Base-by-base conservation (phyloP, 2,888 invertebrate species). In the Lithophane socia region DNA sequence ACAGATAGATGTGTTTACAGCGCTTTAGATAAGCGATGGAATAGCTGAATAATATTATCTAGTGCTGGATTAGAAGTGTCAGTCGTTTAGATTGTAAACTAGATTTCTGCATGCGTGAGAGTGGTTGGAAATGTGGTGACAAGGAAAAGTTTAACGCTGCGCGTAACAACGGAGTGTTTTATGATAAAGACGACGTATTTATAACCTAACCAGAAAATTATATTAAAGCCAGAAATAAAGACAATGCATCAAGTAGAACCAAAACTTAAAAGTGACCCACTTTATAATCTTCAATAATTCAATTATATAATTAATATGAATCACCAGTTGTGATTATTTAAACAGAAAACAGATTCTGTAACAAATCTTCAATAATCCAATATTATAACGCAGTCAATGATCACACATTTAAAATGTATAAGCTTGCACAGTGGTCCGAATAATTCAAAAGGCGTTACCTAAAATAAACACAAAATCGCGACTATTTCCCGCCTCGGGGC, bases 401-500 rank as follows among this genome's bases (percentile, higher is more conserved):
- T 77, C n/a, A n/a, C 42, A 54, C 52, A 82, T 82, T 82, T 29
- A 70, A 61, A 75, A 77, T 85, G 29, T 78, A 85, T 88, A 73
- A 73, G 64, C 69, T 73, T 70, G 78, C 82, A 84, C 88, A 91
- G 85, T 90, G 86, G 82, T 84, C 75, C 85, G 87, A 93, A 93
- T 93, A 92, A 93, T 94, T 92, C 90, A 94, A 88, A 89, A 90
- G 90, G 86, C 79, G 83, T 88, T 86, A 88, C 91, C 92, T 90
- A 90, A 94, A 95, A 95, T 95, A 95, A 93, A 94, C 92, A 92
- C 89, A 88, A 91, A 93, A 92, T 92, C 89, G 88, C 87, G 82
- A 91, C 92, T 92, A 93, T 94, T 94, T 93, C 88, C 92, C 92
- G 91, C 90, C 85, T 87, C 90, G 87, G 85, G 88, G 89, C 86